Evolutionary conservation across 2,888 invertebrate genomes (phyloP).

Genomic region (Andrena chrysosceles): DNA sequence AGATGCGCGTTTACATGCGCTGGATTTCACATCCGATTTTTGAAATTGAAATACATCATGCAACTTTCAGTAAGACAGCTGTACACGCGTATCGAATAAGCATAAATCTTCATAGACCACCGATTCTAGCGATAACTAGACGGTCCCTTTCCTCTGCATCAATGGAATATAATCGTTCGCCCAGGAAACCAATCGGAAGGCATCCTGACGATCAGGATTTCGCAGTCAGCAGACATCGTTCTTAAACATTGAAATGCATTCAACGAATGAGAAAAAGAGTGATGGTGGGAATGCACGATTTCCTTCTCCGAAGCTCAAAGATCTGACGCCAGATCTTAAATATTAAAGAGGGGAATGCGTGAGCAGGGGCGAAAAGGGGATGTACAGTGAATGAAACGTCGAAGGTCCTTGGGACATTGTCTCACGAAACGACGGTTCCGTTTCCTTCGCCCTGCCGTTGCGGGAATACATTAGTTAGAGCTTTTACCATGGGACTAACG

Average conservation of each 20-base stretch:
- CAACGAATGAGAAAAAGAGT: neutral
- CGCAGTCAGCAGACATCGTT: constrained; percentile 21
- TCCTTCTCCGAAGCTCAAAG: constrained; percentile 10
- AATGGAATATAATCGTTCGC: neutral
- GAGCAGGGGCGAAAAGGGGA: neutral
- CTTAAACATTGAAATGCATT: constrained; percentile 52
- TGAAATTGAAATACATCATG: neutral
- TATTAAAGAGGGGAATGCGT: constrained; percentile 35
- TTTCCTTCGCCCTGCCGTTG: constrained; percentile 11
- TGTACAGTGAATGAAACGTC: constrained; percentile 34
- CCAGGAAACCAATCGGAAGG: constrained; percentile 2
- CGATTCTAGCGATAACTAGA: neutral
- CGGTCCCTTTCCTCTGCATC: neutral
- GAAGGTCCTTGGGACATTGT: constrained; percentile 29
- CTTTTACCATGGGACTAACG: constrained; percentile 41
- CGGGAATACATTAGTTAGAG: constrained; percentile 58
- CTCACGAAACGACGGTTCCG: constrained; percentile 20
- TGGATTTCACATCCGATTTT: neutral
- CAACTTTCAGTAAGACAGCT: neutral
- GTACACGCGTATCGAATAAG: neutral
- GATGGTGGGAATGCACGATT: constrained; percentile 25
- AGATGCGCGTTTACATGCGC: no score
- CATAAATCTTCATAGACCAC: neutral
- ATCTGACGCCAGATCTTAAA: constrained; percentile 44
- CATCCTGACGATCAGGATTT: neutral